Conservation (phyloP, 2,888 invertebrate species). For the Chrysolina haemoptera region DNA sequence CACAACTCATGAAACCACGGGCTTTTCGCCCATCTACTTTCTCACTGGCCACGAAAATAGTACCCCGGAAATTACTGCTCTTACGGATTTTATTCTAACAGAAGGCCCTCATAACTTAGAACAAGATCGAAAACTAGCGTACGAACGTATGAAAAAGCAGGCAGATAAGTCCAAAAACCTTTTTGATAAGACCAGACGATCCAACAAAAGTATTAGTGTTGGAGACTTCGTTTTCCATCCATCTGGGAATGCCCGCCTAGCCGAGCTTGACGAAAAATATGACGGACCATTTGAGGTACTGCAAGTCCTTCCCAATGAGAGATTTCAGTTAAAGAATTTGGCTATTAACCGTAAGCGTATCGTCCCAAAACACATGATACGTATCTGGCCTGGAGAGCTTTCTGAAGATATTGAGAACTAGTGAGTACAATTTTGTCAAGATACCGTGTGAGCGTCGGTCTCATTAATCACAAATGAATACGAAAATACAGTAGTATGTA, state of each 20-base stretch:
- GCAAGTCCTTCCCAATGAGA: constrained; percentile 31
- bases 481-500: background rate
- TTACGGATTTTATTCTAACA: constrained; percentile 30
- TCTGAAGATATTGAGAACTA: background rate
- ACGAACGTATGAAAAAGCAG: constrained; percentile 33
- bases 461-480: background rate
- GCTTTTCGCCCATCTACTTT: constrained; percentile 41
- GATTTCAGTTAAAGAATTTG: constrained; percentile 40
- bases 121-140: constrained; percentile 45
- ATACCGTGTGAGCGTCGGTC: background rate
- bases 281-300: constrained; percentile 45
- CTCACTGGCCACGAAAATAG: constrained; percentile 35
- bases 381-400: too few relatives aligned
- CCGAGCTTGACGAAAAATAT: constrained; percentile 43
- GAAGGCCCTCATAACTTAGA: constrained; percentile 26
- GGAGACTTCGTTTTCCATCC: constrained; percentile 47
- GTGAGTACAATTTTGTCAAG: background rate
- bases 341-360: constrained; percentile 15
- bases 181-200: constrained; percentile 42
- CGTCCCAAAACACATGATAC: too few relatives aligned
- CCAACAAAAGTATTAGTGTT: constrained; percentile 36
- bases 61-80: constrained; percentile 30
- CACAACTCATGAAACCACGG: constrained; percentile 46
- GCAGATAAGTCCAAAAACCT: constrained; percentile 33
- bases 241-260: constrained; percentile 42